Conservation (phyloP, 2,113 vertebrate genomes). For the Siphamia tubifer region DNA sequence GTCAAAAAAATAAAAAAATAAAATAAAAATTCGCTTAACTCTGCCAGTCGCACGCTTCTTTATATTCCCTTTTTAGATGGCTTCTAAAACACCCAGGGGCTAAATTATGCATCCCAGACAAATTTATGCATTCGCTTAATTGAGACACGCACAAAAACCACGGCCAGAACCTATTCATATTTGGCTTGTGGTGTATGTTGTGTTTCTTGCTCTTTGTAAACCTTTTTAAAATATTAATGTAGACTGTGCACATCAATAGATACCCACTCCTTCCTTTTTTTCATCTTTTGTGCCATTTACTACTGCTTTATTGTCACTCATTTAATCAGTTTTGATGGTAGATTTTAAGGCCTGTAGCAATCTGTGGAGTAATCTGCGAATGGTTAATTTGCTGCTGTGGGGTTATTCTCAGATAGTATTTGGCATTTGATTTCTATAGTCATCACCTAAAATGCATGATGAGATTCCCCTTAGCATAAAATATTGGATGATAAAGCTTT, state of each 20-base stretch:
- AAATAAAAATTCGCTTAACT: background rate
- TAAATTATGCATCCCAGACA: background rate
- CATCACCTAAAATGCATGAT: conserved; percentile 30
- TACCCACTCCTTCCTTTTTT: no score
- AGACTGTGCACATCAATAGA: no score
- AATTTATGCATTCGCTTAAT: conserved; percentile 35
- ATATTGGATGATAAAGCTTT: background rate
- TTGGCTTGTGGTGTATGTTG: conserved; percentile 40
- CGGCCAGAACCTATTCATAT: conserved; percentile 28
- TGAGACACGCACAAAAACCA: conserved; percentile 14
- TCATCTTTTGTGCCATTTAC: conserved; percentile 22
- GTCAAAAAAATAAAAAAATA: no score
- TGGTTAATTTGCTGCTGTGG: conserved; percentile 40
- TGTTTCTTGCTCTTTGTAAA: conserved; percentile 35
- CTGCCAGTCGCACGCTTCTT: conserved; percentile 9
- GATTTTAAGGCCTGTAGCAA: conserved; percentile 43
- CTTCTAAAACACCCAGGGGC: conserved; percentile 10
- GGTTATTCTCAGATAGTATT: conserved; percentile 39
- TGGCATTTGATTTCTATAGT: conserved; percentile 59
- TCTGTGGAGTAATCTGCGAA: conserved; percentile 22
- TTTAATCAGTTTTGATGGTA: conserved; percentile 51
- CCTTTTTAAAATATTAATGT: no score
- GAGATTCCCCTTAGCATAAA: conserved; percentile 18
- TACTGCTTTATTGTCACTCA: conserved; percentile 19
- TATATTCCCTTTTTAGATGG: background rate